Percentiles rank a stretch among this genome's conserved stretches.
These are phyloP conservation scores for Azemiops feae DNA, from an alignment of 2,113 vertebrate species.

Conservation along the genomic window DNA sequence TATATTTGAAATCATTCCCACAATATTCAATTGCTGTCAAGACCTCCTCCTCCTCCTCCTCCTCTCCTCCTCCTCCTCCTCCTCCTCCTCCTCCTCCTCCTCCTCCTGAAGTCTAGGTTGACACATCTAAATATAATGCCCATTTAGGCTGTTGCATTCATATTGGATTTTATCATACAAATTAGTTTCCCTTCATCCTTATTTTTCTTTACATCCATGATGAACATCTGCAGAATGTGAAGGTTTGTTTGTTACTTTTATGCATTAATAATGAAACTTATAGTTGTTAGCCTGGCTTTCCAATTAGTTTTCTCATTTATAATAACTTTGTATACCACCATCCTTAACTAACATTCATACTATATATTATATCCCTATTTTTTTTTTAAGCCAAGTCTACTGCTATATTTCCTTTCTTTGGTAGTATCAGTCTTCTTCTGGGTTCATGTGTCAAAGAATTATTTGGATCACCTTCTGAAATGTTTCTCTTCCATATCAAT, in stretches of 20 bases:
- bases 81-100: not conserved
- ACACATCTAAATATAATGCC: not conserved
- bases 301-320: not conserved
- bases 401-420: not conserved
- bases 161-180: not conserved
- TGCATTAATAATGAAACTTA: not conserved
- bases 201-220: not conserved
- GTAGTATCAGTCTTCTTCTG: not conserved
- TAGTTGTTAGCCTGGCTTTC: not conserved
- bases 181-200: not conserved
- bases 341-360: not conserved
- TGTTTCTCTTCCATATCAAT: not conserved
- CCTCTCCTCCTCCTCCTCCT: not conserved
- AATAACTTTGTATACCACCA: not conserved
- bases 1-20: not conserved
- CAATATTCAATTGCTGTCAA: not conserved
- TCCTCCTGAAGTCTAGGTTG: not conserved
- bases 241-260: not conserved
- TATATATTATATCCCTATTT: not conserved
- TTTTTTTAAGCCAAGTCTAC: not conserved
- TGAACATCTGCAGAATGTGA: not conserved
- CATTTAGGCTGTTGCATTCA: not conserved
- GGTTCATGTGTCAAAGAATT: not conserved
- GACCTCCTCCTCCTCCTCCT: not conserved
- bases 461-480: not conserved